Conservation (phyloP, 2,797 vertebrate genomes). For the Lepus oiostolus region DNA sequence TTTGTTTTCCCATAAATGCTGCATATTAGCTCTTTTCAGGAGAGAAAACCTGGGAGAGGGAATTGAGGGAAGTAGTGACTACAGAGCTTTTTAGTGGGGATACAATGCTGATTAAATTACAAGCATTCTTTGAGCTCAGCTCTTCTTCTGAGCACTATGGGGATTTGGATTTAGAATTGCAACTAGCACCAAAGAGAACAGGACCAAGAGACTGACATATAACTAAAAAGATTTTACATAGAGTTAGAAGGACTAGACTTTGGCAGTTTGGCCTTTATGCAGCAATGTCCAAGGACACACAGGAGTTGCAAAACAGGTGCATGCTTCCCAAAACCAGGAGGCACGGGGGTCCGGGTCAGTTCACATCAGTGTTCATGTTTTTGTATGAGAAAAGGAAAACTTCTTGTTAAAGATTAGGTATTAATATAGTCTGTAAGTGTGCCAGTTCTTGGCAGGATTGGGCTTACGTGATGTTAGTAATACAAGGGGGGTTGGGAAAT, state of each 20-base stretch:
- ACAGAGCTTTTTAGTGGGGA: neutral
- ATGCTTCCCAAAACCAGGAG: neutral
- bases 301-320: constrained; percentile 1
- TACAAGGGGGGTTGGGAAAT: neutral
- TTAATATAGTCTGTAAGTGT: constrained; percentile 18
- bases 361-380: neutral
- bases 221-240: neutral
- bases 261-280: neutral
- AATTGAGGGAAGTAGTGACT: constrained; percentile 51
- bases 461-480: constrained; percentile 29
- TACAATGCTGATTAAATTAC: neutral
- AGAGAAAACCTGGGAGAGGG: neutral
- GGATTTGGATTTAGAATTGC: constrained; percentile 27
- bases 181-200: neutral
- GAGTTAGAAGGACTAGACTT: neutral
- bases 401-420: neutral
- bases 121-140: constrained; percentile 34
- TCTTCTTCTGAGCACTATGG: neutral
- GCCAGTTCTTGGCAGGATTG: neutral
- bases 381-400: constrained; percentile 15
- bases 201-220: neutral
- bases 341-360: neutral
- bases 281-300: constrained; percentile 3
- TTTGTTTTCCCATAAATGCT: constrained; percentile 36
- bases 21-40: neutral